Base-by-base conservation (phyloP, 2,113 vertebrate genomes). In the Ammodytes dubius region DNA sequence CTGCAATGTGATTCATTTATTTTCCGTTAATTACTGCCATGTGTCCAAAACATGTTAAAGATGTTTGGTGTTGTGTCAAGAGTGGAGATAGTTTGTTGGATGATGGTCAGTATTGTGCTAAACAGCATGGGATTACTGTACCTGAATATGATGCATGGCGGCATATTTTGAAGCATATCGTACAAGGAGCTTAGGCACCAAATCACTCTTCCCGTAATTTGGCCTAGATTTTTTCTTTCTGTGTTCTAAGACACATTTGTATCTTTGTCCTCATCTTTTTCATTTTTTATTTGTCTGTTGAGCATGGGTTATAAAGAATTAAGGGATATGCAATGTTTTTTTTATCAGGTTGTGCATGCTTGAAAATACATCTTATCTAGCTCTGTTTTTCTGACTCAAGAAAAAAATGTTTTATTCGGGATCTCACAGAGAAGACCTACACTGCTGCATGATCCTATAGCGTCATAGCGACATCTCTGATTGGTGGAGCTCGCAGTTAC, bases 171-270 rank as follows among this genome's bases (percentile, higher is more conserved):
- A 77, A 84, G 77, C 74, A 85, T 81, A 81, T 89, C 83, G 75
- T 89, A 92, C 82, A 84, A 91, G 88, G 82, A 88, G 87, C 84
- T 90, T 93, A 92, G 88, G 77, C 77, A 80, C 79, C 79, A 87
- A 92, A 88, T 91, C 85, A 83, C 80, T 87, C 79, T 87, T 86
- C 67, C 58, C 78, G 47, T 63, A 81, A 72, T 77, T 63, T 92
- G 90, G 69, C 89, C 91, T 91, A 93, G 80, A 87, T 93, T 80
- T 93, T 80, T 88, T 70, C 35, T 67, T 69, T 82, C 66, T 74
- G 40, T 74, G 66, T 84, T 88, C 78, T 65, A 79, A 71, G 72
- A 90, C 58, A 87, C 50, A 79, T 66, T 82, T 60, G 35, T 77
- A 71, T 80, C 15, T 63, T 72, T 68, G 63, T 71, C 77, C 19